phyloP scores from a whole-genome alignment of 2,797 vertebrate genomes.

The Pipistrellus kuhlii region DNA sequence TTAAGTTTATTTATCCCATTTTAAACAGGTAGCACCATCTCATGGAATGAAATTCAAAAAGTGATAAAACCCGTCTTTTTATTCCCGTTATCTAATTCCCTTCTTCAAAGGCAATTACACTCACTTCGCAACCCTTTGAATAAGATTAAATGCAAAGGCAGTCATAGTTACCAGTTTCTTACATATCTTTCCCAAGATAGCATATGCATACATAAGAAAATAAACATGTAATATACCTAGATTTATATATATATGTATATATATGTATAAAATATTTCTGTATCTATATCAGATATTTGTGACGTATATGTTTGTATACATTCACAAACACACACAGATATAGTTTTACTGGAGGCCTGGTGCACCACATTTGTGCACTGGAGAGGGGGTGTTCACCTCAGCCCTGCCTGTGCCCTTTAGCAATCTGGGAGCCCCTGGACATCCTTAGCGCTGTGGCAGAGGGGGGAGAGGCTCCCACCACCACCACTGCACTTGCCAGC shows the following conservation, averaged over 20 bases:
- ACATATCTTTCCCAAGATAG: background rate
- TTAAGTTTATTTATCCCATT: background rate
- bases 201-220: background rate
- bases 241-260: too few species aligned
- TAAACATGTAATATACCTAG: background rate
- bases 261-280: background rate
- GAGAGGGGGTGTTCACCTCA: too few species aligned
- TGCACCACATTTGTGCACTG: too few species aligned
- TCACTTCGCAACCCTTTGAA: background rate
- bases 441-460: too few species aligned
- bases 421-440: too few species aligned
- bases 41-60: slow-evolving; percentile 25
- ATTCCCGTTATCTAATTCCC: background rate
- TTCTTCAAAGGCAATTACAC: background rate
- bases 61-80: background rate
- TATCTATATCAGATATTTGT: background rate
- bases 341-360: too few species aligned
- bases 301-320: background rate
- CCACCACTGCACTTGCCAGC: too few species aligned
- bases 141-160: background rate
- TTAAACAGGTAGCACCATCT: background rate
- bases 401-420: too few species aligned
- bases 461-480: too few species aligned
- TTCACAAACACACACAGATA: background rate
- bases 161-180: background rate